Conservation (phyloP, 1,140 invertebrate species). For the Camponotus pennsylvanicus region DNA sequence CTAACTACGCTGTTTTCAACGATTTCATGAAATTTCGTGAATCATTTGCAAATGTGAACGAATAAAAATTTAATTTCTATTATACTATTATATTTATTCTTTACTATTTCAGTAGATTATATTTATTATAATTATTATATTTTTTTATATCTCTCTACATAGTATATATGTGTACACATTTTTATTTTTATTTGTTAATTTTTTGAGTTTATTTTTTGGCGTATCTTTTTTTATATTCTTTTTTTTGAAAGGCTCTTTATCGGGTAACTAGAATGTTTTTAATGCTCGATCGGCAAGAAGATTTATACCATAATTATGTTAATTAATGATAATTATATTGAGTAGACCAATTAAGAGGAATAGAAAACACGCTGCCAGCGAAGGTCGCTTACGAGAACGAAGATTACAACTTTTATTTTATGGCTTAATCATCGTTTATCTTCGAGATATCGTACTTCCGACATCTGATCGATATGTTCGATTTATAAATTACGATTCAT, state of each 20-base stretch:
- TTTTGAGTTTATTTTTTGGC: background rate
- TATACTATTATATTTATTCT: background rate
- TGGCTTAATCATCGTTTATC: background rate
- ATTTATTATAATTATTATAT: background rate
- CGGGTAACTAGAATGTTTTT: background rate
- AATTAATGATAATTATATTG: background rate
- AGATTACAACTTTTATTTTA: slow-evolving; percentile 42
- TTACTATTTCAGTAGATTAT: background rate
- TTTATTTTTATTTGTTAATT: background rate
- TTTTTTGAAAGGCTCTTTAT: slow-evolving; percentile 7
- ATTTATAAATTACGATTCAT: background rate
- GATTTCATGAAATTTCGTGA: background rate
- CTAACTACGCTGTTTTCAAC: background rate
- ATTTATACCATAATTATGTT: background rate
- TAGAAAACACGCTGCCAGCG: background rate
- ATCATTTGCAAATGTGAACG: background rate
- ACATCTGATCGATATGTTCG: background rate
- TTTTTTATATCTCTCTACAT: background rate
- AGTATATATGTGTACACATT: background rate
- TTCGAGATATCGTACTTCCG: background rate
- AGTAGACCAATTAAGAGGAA: slow-evolving; percentile 28
- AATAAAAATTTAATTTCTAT: background rate
- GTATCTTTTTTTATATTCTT: background rate
- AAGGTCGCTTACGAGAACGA: slow-evolving; percentile 41
- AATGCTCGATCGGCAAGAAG: background rate